Percentiles rank a stretch among this genome's conserved stretches.
phyloP scores from a whole-genome alignment of 2,888 invertebrate genomes.

The Sinotaia quadrata region DNA sequence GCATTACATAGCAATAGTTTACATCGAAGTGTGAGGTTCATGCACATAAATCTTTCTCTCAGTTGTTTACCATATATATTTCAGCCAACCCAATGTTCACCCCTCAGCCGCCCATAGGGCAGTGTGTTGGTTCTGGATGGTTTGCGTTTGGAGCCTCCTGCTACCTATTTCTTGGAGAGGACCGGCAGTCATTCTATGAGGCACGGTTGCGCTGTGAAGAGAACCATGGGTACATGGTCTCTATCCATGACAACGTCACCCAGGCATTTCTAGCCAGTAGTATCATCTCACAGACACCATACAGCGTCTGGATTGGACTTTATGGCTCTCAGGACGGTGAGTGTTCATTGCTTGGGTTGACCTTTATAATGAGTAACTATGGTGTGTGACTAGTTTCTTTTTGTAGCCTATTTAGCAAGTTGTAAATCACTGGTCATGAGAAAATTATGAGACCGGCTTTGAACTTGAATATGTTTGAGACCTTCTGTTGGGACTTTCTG shows the following conservation, averaged over 20 bases:
- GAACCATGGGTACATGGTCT: constrained; percentile 41
- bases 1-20: too few species aligned
- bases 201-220: constrained; percentile 45
- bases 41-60: too few species aligned
- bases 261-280: constrained; percentile 41
- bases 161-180: constrained; percentile 41
- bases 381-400: too few species aligned
- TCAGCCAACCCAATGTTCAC: constrained; percentile 46
- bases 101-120: constrained; percentile 47
- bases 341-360: too few species aligned
- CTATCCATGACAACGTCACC: constrained; percentile 46
- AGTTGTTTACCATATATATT: neutral
- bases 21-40: too few species aligned
- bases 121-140: constrained; percentile 45
- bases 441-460: too few species aligned
- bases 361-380: too few species aligned
- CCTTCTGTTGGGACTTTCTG: too few species aligned
- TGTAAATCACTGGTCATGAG: too few species aligned
- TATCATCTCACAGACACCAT: constrained; percentile 32
- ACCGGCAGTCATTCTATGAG: constrained; percentile 40
- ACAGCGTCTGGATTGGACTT: constrained; percentile 52
- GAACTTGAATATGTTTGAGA: too few species aligned
- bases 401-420: too few species aligned
- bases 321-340: constrained; percentile 49
- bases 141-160: constrained; percentile 39